Percentiles rank a stretch among this genome's conserved stretches.
phyloP scores from a whole-genome alignment of 2,113 vertebrate genomes.

The Herpailurus yagouaroundi region DNA sequence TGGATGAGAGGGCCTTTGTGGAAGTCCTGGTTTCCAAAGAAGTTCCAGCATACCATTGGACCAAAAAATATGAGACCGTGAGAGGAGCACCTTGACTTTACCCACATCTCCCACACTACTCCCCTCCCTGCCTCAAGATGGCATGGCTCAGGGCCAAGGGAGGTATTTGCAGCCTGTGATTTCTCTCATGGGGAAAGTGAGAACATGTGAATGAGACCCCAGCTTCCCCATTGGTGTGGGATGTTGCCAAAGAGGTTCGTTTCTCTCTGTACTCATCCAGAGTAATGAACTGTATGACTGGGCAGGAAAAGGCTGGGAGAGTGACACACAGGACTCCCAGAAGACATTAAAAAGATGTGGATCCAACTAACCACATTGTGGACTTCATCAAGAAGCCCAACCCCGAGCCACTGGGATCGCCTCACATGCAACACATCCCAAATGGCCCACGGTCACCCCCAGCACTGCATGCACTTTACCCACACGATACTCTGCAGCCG shows the following conservation, averaged over 20 bases:
- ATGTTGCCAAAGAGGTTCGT: too few relatives aligned
- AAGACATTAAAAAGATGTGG: too few relatives aligned
- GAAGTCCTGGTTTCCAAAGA: not conserved
- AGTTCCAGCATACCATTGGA: not conserved
- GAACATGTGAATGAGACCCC: not conserved
- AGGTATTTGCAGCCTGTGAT: not conserved
- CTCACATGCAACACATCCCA: not conserved
- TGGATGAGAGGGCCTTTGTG: not conserved
- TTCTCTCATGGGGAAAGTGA: not conserved
- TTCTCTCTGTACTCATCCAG: not conserved
- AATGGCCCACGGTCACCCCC: not conserved
- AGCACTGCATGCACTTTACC: not conserved
- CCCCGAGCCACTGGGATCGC: too few relatives aligned
- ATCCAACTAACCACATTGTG: fast-evolving
- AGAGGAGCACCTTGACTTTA: not conserved
- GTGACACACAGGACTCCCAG: not conserved
- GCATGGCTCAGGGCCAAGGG: not conserved
- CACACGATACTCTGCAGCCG: not conserved
- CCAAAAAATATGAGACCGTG: not conserved
- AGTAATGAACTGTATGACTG: not conserved
- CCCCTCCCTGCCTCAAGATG: not conserved
- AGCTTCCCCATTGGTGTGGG: not conserved
- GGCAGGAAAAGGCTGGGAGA: not conserved
- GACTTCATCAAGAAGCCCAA: too few relatives aligned
- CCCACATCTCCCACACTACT: too few relatives aligned